A percentile compares a stretch with the other conserved stretches of the same genome.
Evolutionary conservation across 30 jellyfish, hydroid and myxozoan species (phyloP).

Genomic region (Hydractinia echinata): DNA sequence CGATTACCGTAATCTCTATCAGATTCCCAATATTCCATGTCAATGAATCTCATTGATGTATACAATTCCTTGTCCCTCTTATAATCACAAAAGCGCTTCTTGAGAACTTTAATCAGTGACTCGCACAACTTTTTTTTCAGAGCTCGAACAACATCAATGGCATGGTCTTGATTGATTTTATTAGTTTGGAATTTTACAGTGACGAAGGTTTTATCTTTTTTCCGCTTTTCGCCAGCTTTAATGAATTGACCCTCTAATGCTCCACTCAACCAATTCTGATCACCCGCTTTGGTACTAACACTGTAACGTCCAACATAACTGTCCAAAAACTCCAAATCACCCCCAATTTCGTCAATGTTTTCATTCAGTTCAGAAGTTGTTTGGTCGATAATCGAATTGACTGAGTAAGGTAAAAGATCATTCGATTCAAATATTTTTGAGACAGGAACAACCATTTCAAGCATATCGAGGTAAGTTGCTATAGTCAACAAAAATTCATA

Average conservation of each 20-base stretch:
- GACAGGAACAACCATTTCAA: conserved; percentile 36
- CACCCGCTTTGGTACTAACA: background rate
- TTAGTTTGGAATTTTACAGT: conserved; percentile 20
- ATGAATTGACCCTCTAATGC: conserved; percentile 17
- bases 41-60: conserved; percentile 30
- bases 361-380: conserved; percentile 8
- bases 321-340: conserved; percentile 10
- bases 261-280: too few relatives aligned
- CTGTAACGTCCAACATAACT: background rate
- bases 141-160: background rate
- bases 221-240: conserved; percentile 37
- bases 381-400: conserved; percentile 29
- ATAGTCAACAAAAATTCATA: too few relatives aligned
- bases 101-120: conserved; percentile 12
- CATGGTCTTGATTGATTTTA: background rate
- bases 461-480: conserved; percentile 32
- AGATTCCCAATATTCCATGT: conserved; percentile 25
- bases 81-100: conserved; percentile 13
- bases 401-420: conserved; percentile 32
- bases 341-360: conserved; percentile 26
- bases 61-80: conserved; percentile 22
- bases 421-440: conserved; percentile 43
- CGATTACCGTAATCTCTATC: conserved; percentile 30
- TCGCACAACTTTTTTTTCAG: conserved; percentile 1
- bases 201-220: conserved; percentile 22